These are phyloP conservation scores for Micropterix aruncella DNA, from an alignment of 2,888 invertebrate genomes.

Conservation along the genomic window DNA sequence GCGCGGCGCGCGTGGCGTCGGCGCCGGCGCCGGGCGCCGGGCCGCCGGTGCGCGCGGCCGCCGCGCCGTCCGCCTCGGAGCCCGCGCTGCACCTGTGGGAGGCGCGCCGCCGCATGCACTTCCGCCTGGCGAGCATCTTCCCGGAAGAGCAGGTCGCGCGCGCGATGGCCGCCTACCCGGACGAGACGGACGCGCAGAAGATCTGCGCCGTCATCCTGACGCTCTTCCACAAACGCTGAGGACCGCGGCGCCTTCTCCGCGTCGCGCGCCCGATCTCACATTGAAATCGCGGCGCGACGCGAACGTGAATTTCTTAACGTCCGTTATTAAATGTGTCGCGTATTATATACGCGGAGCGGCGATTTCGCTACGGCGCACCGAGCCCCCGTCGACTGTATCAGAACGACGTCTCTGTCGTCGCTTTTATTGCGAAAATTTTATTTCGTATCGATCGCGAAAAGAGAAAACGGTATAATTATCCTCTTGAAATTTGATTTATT, in stretches of 20 bases:
- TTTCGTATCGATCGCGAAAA: not conserved
- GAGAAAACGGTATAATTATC: not conserved
- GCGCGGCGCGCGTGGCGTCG: slow-evolving; percentile 63
- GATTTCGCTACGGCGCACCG: slow-evolving; percentile 13
- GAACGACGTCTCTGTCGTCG: not conserved
- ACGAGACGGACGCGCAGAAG: slow-evolving; percentile 78
- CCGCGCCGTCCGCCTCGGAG: slow-evolving; percentile 28
- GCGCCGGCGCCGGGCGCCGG: slow-evolving; percentile 30
- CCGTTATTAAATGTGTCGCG: slow-evolving; percentile 9
- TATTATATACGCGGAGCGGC: slow-evolving; percentile 11
- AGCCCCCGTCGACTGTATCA: slow-evolving; percentile 3
- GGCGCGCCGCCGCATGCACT: slow-evolving; percentile 64
- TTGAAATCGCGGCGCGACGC: slow-evolving; percentile 8
- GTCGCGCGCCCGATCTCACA: too few relatives aligned
- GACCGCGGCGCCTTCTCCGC: too few relatives aligned
- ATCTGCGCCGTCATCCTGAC: slow-evolving; percentile 78
- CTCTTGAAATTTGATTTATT: slow-evolving; percentile 27
- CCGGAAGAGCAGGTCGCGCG: slow-evolving; percentile 80
- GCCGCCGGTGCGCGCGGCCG: slow-evolving; percentile 26
- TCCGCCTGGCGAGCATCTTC: slow-evolving; percentile 83
- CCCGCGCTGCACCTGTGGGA: slow-evolving; percentile 42
- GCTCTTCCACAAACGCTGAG: slow-evolving; percentile 47
- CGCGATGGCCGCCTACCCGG: slow-evolving; percentile 78
- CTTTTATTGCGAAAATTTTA: not conserved
- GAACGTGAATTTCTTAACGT: slow-evolving; percentile 6